These are phyloP conservation scores for Carcharodon carcharias DNA, from an alignment of 2,797 vertebrate species.

Conservation along the genomic window DNA sequence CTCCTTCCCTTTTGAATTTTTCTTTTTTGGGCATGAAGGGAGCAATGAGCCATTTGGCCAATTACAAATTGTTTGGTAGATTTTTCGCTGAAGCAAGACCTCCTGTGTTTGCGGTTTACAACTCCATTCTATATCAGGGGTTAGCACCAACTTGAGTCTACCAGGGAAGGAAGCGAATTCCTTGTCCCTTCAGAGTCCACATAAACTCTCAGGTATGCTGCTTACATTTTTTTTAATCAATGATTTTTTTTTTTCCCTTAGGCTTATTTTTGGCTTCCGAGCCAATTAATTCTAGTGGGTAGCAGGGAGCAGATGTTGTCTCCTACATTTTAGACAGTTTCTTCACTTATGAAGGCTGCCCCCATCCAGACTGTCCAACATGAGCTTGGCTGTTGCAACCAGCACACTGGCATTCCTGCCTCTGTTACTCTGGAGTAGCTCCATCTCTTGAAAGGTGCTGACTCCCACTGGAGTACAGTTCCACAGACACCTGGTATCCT, in stretches of 20 bases:
- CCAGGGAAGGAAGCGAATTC: neutral
- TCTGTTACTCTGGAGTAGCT: neutral
- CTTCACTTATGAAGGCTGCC: neutral
- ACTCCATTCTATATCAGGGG: neutral
- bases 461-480: neutral
- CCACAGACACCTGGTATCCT: neutral
- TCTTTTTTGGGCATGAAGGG: neutral
- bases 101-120: neutral
- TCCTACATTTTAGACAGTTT: neutral
- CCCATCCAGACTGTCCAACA: neutral
- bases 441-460: neutral
- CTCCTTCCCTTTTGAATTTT: neutral
- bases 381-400: neutral
- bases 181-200: neutral
- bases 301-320: neutral
- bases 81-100: neutral
- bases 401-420: neutral
- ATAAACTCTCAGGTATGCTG: slow-evolving; percentile 2
- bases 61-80: no score
- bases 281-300: neutral
- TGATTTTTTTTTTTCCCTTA: neutral
- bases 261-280: neutral
- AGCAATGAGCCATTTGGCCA: neutral
- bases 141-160: neutral
- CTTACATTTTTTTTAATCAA: neutral